Evolutionary conservation across 1,140 invertebrate species (phyloP), one percentile per base, ranked within the genome.

Genomic region (Oreohelix idahoensis): DNA sequence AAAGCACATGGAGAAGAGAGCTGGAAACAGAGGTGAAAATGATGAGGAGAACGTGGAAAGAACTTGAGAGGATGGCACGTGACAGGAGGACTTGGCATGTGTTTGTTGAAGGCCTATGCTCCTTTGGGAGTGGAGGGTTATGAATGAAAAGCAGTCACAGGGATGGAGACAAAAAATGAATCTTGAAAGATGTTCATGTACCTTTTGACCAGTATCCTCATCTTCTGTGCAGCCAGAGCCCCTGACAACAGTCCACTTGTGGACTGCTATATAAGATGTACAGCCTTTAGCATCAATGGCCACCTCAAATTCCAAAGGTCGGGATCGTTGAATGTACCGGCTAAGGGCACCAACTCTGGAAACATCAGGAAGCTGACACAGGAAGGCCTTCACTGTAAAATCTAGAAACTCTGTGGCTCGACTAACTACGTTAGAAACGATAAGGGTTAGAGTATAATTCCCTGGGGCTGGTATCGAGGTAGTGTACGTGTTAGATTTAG

Each of bases 221-320:
- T 69, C 23, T n/a, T 23, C 71, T 17, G 74, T 75, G 74, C 84
- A 88, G 70, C 75, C 85, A 17, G 66, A 2, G 17, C 66, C 75
- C 4, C 78, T 58, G 74, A 87, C 88, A 17, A 90, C 83, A 32
- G 38, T 77, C 90, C 90, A 91, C 15, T 66, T 53, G 73, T 90
- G 87, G 0, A 58, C 36, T 11, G 88, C 83, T 29, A 83, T 77
- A 70, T 91, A 90, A 15, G 79, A 15, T 23, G 63, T 79, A 80
- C 90, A 90, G 23, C 79, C 85, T 20, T 79, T 75, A 29, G 82
- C 83, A 66, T 87, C 81, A 8, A 90, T 79, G 45, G 74, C 77
- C 11, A 88, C 86, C 58, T 89, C 87, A 66, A 91, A 85, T 20
- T 87, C 84, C 1, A 88, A 26, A 1, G 69, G 39, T 36, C 81